A percentile compares a stretch with the other conserved stretches of the same genome.
Evolutionary conservation across 2,797 vertebrate species (phyloP).

Genomic region (Molossus molossus): DNA sequence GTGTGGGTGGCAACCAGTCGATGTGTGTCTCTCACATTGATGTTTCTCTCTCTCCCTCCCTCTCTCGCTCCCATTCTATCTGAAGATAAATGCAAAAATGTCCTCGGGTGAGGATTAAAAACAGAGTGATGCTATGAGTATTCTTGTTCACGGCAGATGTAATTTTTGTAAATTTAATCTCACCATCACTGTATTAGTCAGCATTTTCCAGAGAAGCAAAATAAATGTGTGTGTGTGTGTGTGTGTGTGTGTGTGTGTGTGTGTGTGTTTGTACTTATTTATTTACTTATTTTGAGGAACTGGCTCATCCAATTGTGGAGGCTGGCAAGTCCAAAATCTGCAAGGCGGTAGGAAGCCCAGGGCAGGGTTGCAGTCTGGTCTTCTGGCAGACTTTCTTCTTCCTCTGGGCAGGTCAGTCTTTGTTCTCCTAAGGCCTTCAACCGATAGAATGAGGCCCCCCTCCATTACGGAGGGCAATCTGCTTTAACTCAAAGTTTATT

Average conservation of each 20-base stretch:
- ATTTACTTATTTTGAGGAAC: not conserved
- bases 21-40: too few species aligned
- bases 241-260: not conserved
- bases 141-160: not conserved
- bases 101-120: too few species aligned
- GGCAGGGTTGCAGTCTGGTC: not conserved
- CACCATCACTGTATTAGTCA: not conserved
- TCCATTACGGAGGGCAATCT: not conserved
- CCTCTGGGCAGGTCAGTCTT: not conserved
- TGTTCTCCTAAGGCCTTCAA: not conserved
- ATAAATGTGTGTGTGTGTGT: not conserved
- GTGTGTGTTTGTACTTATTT: not conserved
- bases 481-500: not conserved
- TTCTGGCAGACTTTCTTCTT: not conserved
- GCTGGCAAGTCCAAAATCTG: not conserved
- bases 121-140: not conserved
- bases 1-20: too few species aligned
- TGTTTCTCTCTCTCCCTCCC: too few species aligned
- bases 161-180: not conserved
- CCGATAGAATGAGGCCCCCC: not conserved
- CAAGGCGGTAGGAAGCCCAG: not conserved
- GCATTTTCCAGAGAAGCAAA: not conserved
- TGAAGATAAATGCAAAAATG: too few species aligned
- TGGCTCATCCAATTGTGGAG: not conserved
- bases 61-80: too few species aligned